These are phyloP conservation scores for Muscidifurax raptorellus DNA, from an alignment of 1,140 invertebrate species.

Conservation along the genomic window DNA sequence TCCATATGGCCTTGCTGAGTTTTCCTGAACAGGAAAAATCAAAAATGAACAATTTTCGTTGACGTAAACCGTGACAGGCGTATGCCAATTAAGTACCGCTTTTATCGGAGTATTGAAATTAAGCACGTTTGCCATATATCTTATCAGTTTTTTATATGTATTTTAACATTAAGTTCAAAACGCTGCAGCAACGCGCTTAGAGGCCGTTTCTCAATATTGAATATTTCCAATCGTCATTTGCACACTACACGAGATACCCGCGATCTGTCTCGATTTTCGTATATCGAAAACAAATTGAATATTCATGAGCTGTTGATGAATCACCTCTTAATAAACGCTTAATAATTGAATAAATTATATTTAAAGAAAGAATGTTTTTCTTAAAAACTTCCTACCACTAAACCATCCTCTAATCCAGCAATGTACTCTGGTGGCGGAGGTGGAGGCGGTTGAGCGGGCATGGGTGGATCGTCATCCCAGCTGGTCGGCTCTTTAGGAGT, in stretches of 20 bases:
- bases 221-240: not conserved
- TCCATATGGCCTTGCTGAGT: conserved; percentile 78
- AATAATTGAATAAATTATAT: not conserved
- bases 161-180: not conserved
- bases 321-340: not conserved
- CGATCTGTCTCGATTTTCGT: not conserved
- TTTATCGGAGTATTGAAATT: not conserved
- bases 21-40: conserved; percentile 62
- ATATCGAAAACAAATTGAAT: not conserved
- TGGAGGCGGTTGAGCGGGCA: conserved; percentile 85
- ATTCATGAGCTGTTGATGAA: not conserved
- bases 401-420: conserved; percentile 60
- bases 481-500: conserved; percentile 1
- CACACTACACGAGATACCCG: not conserved
- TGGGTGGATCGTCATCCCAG: conserved; percentile 78
- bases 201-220: not conserved
- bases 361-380: not conserved
- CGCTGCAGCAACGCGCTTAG: not conserved
- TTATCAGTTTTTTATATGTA: not conserved
- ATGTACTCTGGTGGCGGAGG: conserved; percentile 79
- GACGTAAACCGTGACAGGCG: not conserved
- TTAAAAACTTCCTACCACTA: conserved; percentile 53
- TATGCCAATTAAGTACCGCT: not conserved
- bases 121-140: not conserved
- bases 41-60: not conserved